Evolutionary conservation across 2,888 invertebrate species (phyloP).

Genomic region (Orthosia cruda): DNA sequence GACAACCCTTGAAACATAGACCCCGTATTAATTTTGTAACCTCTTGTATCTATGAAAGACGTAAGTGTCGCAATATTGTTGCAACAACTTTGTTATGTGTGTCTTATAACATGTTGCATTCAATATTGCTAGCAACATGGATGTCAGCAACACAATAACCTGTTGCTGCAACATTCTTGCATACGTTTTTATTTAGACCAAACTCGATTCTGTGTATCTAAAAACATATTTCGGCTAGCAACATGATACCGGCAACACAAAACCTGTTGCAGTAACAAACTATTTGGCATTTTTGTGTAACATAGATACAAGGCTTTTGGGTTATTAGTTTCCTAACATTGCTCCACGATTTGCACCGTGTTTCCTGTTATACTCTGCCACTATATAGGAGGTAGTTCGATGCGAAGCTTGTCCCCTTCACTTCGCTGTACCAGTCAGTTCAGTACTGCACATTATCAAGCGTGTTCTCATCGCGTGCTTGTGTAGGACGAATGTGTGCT

Average conservation of each 20-base stretch:
- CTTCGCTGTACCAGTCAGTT: no score
- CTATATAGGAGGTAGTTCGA: neutral
- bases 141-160: neutral
- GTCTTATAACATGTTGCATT: neutral
- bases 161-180: neutral
- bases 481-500: conserved; percentile 42
- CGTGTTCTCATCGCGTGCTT: conserved; percentile 48
- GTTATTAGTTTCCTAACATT: neutral
- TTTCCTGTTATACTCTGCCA: neutral
- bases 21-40: no score
- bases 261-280: neutral
- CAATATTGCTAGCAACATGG: neutral
- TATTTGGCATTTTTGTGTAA: neutral
- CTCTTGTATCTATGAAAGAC: neutral
- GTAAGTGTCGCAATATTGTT: neutral
- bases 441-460: conserved; percentile 19
- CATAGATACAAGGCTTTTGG: neutral
- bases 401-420: conserved; percentile 26
- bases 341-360: neutral
- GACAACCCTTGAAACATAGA: neutral
- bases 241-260: neutral
- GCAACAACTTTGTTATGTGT: neutral
- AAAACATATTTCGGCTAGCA: neutral
- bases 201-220: neutral
- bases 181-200: no score